Evolutionary conservation across 2,113 vertebrate species (phyloP).

Genomic region (Siphamia tubifer): DNA sequence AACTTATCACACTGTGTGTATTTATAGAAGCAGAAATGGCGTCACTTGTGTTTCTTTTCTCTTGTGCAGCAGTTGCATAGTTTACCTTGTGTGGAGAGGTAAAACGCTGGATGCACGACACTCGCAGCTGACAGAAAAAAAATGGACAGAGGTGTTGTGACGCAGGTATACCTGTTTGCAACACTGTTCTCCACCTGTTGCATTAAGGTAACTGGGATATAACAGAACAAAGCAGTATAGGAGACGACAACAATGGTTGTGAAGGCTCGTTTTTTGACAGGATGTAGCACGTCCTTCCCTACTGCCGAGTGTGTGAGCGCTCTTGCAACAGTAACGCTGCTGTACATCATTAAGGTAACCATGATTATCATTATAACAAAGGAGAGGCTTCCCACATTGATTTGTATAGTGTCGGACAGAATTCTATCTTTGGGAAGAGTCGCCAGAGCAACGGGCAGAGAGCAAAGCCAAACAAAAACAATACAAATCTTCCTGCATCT

Average conservation of each 20-base stretch:
- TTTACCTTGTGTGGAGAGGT: constrained; percentile 21
- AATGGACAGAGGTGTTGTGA: fast-evolving
- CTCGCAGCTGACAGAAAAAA: constrained; percentile 3
- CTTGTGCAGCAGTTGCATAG: not conserved
- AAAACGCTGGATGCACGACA: constrained; percentile 43
- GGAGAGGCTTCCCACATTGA: fast-evolving
- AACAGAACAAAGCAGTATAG: not conserved
- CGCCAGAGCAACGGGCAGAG: fast-evolving
- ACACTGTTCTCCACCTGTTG: fast-evolving
- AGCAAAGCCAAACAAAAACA: constrained; percentile 3
- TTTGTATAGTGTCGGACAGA: fast-evolving
- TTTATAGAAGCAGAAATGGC: not conserved
- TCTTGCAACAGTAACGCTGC: not conserved
- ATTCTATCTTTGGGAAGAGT: fast-evolving
- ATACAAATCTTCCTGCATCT: constrained; percentile 24
- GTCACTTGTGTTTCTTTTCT: not conserved
- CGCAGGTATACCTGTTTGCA: fast-evolving
- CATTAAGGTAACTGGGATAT: not conserved
- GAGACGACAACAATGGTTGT: not conserved
- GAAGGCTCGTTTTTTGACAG: constrained; percentile 39
- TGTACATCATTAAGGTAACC: fast-evolving
- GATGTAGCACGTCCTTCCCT: not conserved
- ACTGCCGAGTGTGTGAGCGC: constrained; percentile 22
- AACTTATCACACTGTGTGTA: no score
- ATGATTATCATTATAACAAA: fast-evolving